phyloP scores from a whole-genome alignment of 1,140 invertebrate genomes.

The Drepana arcuata region DNA sequence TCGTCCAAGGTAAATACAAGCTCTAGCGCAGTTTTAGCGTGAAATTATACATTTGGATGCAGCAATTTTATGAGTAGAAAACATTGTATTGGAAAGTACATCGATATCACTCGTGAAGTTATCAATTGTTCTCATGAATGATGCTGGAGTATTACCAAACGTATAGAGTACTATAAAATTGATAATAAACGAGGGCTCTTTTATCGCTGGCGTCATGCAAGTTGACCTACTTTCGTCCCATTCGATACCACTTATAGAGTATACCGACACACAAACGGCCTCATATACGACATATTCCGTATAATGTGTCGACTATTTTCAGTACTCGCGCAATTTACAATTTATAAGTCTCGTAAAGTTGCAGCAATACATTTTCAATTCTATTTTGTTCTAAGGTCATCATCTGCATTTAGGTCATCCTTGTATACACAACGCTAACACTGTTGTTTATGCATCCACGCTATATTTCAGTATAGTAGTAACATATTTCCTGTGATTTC shows the following conservation, averaged over 20 bases:
- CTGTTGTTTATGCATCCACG: too few species aligned
- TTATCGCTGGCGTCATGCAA: slow-evolving; percentile 63
- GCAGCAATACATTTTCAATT: slow-evolving; percentile 10
- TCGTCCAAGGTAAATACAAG: not conserved
- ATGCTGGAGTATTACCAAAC: slow-evolving; percentile 2
- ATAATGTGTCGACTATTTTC: slow-evolving; percentile 24
- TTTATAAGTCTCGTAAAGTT: slow-evolving; percentile 15
- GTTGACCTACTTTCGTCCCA: slow-evolving; percentile 58
- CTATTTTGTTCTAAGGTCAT: slow-evolving; percentile 15
- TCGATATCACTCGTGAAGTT: too few species aligned
- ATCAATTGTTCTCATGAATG: too few species aligned
- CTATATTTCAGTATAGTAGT: too few species aligned
- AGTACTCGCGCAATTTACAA: slow-evolving; percentile 15
- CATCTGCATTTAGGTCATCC: slow-evolving; percentile 7
- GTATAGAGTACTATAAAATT: slow-evolving; percentile 37
- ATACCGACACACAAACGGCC: slow-evolving; percentile 36
- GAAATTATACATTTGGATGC: too few species aligned
- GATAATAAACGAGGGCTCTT: slow-evolving; percentile 61
- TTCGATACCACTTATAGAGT: slow-evolving; percentile 57
- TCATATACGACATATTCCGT: slow-evolving; percentile 27
- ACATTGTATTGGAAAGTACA: not conserved
- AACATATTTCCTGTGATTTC: too few species aligned
- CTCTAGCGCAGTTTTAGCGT: not conserved
- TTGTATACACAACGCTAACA: slow-evolving; percentile 16
- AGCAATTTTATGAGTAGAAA: not conserved